A percentile compares a stretch with the other conserved stretches of the same genome.
Evolutionary conservation across 2,113 vertebrate species (phyloP).

Genomic region (Lucifuga dentata): DNA sequence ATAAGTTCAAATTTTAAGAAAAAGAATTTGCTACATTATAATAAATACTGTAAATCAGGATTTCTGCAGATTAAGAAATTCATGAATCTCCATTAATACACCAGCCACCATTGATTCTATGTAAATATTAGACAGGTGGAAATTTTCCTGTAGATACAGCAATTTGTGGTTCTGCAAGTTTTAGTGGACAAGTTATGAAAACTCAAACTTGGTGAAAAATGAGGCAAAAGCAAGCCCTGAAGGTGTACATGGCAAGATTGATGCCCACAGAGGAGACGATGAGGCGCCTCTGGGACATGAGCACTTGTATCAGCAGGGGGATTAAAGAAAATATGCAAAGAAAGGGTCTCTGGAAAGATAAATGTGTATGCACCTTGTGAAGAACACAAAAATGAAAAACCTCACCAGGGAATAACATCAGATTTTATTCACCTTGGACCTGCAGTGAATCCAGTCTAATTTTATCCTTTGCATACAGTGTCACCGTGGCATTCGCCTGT

Average conservation of each 20-base stretch:
- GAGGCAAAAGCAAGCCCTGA: slow-evolving; percentile 62
- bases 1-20: no score
- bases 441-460: slow-evolving; percentile 79
- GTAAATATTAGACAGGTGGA: slow-evolving; percentile 2
- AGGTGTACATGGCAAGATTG: slow-evolving; percentile 71
- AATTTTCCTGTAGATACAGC: slow-evolving; percentile 13
- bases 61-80: background rate
- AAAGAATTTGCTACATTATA: no score
- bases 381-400: slow-evolving; percentile 77
- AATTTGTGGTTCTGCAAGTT: slow-evolving; percentile 42
- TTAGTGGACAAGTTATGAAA: slow-evolving; percentile 63
- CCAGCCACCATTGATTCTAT: slow-evolving; percentile 5
- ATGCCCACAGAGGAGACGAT: slow-evolving; percentile 76
- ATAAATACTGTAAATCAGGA: background rate
- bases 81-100: no score
- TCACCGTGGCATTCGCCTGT: slow-evolving; percentile 41
- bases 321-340: slow-evolving; percentile 82
- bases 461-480: slow-evolving; percentile 77
- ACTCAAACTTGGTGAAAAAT: slow-evolving; percentile 62
- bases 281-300: slow-evolving; percentile 71
- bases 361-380: slow-evolving; percentile 80
- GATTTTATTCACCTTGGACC: slow-evolving; percentile 82
- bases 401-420: slow-evolving; percentile 80
- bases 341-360: slow-evolving; percentile 80
- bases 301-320: slow-evolving; percentile 78